Conservation (phyloP, 2,113 vertebrate genomes). For the Prietella phreatophila region DNA sequence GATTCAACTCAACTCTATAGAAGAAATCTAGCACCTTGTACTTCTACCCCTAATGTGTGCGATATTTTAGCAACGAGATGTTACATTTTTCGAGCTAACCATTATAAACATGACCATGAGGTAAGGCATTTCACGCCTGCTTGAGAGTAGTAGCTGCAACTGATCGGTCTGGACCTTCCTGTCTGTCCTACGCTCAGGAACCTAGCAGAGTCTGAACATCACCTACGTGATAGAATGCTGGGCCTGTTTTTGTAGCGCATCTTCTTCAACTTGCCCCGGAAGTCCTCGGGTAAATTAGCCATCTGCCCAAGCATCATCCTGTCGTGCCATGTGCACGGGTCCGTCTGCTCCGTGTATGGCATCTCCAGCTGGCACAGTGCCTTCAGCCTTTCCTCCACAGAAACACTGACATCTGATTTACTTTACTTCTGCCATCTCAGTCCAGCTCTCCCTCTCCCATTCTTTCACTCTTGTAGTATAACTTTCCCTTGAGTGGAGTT, state of each 20-base stretch:
- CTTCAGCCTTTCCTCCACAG: conserved; percentile 61
- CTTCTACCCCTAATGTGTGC: neutral
- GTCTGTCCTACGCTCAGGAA: neutral
- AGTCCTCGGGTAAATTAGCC: conserved; percentile 65
- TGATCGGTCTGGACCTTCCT: neutral
- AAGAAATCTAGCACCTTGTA: neutral
- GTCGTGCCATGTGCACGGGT: conserved; percentile 68
- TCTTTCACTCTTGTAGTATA: neutral
- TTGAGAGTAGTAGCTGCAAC: conserved; percentile 42
- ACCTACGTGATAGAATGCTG: conserved; percentile 92
- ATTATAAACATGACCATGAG: conserved; percentile 41
- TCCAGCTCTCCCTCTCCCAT: neutral
- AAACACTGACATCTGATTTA: conserved; percentile 58
- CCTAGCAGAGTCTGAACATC: neutral
- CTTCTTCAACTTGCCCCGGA: conserved; percentile 81
- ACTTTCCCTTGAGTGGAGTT: neutral
- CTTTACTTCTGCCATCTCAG: conserved; percentile 25
- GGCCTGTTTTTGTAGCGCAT: conserved; percentile 87
- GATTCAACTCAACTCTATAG: neutral
- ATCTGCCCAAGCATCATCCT: conserved; percentile 68
- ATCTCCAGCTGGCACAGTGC: conserved; percentile 66
- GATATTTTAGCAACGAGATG: conserved; percentile 49
- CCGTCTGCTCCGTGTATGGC: conserved; percentile 80
- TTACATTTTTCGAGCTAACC: conserved; percentile 41
- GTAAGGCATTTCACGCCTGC: conserved; percentile 61